These are phyloP conservation scores for Marcusenius ussheri DNA, from an alignment of 2,113 vertebrate species.

Conservation along the genomic window DNA sequence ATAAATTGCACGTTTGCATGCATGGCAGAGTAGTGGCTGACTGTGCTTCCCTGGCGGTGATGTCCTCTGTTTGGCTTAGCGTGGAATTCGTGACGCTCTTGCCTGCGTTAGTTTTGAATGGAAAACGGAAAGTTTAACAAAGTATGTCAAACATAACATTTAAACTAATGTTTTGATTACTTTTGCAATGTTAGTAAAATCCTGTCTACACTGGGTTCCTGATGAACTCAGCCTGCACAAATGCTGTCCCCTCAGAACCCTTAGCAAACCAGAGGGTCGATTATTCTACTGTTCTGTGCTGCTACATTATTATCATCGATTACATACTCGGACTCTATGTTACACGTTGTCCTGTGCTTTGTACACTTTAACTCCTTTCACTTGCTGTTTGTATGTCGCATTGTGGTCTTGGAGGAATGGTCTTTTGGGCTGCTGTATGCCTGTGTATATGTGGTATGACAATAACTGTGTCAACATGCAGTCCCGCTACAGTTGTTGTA, in stretches of 20 bases:
- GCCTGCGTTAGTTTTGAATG: background rate
- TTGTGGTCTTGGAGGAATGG: background rate
- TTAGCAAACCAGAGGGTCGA: background rate
- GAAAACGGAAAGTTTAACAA: background rate
- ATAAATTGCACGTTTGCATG: background rate
- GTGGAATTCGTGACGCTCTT: background rate
- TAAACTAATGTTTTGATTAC: background rate
- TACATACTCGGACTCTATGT: background rate
- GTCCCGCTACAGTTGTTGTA: background rate
- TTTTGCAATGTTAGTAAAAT: background rate
- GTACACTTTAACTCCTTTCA: background rate
- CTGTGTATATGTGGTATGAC: background rate
- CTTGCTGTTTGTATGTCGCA: background rate
- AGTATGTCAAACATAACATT: background rate
- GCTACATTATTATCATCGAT: background rate
- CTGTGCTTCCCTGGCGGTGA: background rate
- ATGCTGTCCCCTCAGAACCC: background rate
- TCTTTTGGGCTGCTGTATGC: background rate
- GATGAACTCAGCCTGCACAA: background rate
- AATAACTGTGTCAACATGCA: background rate
- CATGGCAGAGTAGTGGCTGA: too few relatives aligned
- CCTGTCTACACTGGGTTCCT: background rate
- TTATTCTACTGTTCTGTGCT: background rate
- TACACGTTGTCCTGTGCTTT: background rate
- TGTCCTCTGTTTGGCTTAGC: background rate